Conservation (phyloP, 2,797 vertebrate species). For the Natrix natrix region DNA sequence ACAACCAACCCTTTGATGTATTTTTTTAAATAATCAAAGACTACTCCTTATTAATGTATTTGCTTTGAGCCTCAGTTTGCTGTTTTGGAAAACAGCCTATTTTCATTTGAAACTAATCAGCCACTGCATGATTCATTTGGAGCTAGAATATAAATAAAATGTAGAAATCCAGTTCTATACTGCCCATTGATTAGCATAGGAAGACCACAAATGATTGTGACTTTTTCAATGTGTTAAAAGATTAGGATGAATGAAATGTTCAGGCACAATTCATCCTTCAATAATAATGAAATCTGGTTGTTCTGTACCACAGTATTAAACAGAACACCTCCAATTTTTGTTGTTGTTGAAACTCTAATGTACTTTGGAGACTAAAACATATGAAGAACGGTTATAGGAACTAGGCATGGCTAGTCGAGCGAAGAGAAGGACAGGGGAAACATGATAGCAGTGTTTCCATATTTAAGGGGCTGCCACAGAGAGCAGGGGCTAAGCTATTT, state of each 20-base stretch:
- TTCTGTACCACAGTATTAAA: background rate
- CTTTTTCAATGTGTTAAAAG: background rate
- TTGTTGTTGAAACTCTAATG: background rate
- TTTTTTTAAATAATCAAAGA: background rate
- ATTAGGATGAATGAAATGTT: background rate
- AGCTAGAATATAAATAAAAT: background rate
- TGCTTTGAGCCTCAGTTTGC: background rate
- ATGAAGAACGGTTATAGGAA: too few relatives aligned
- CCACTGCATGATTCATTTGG: background rate
- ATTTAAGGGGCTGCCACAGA: too few relatives aligned
- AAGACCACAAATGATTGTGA: background rate
- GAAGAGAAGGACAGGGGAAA: too few relatives aligned
- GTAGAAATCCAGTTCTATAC: background rate
- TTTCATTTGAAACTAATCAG: background rate
- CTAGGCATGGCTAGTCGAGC: too few relatives aligned
- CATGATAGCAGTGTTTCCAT: too few relatives aligned
- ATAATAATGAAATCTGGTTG: background rate
- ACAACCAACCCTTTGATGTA: background rate
- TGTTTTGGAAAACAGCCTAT: background rate
- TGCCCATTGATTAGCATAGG: background rate
- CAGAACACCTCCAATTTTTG: background rate
- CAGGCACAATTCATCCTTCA: background rate
- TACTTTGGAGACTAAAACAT: background rate
- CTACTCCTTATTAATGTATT: background rate
- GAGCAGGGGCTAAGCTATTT: too few relatives aligned